phyloP scores from a whole-genome alignment of 2,113 vertebrate genomes.

The Pogona vitticeps region DNA sequence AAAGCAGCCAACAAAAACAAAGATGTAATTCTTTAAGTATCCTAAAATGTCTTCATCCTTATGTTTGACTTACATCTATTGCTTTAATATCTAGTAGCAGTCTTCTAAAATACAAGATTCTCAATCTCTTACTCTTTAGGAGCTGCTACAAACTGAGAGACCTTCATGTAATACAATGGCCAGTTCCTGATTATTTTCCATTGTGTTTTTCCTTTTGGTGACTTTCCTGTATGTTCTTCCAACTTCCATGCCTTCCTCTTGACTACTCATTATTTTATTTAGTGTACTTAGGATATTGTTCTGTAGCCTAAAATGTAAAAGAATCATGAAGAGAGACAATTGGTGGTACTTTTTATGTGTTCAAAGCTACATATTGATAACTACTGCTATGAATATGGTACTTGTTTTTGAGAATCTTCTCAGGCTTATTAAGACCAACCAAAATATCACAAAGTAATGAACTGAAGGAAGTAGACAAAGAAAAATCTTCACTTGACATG shows the following conservation, averaged over 20 bases:
- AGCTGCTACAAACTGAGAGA: not conserved
- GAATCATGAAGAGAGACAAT: not conserved
- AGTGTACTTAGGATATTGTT: too few relatives aligned
- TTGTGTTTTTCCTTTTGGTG: too few relatives aligned
- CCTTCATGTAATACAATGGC: too few relatives aligned
- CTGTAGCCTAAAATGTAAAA: not conserved
- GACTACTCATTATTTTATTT: not conserved
- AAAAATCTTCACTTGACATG: not conserved
- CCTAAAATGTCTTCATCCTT: fast-evolving
- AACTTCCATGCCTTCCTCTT: not conserved
- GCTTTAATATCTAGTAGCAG: not conserved
- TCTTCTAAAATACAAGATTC: fast-evolving
- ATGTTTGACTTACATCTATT: fast-evolving
- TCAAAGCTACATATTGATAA: not conserved
- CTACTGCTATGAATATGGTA: not conserved
- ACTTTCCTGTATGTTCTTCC: too few relatives aligned
- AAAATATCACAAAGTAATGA: not conserved
- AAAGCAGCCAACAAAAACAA: not conserved
- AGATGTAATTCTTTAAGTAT: not conserved
- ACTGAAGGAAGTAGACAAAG: not conserved
- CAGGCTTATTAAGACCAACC: not conserved
- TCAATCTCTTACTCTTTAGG: not conserved
- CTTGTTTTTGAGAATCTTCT: not conserved
- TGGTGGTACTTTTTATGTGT: not conserved
- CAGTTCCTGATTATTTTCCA: too few relatives aligned